Percentiles rank a stretch among this genome's conserved stretches.
Conservation (phyloP, 2,888 invertebrate species). For the Brenthis hecate region DNA sequence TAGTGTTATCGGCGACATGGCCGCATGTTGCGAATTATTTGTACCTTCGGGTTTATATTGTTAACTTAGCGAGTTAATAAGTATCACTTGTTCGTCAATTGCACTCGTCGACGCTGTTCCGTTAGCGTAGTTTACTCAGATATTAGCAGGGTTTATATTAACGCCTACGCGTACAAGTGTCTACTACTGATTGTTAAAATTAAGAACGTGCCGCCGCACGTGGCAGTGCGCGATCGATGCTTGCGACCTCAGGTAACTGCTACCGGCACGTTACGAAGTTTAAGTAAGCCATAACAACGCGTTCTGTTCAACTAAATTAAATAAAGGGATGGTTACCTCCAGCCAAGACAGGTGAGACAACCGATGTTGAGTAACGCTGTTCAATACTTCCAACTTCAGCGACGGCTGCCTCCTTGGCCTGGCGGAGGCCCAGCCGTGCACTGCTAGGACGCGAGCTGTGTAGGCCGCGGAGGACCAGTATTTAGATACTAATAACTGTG, state of each 20-base stretch:
- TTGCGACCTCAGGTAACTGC: no score
- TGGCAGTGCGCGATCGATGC: not conserved
- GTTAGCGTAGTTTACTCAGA: conserved; percentile 68
- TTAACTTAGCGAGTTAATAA: conserved; percentile 77
- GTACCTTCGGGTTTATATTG: conserved; percentile 72
- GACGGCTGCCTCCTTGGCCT: conserved; percentile 33
- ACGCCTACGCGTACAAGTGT: conserved; percentile 51
- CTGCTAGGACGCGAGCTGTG: not conserved
- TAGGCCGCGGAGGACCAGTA: conserved; percentile 53
- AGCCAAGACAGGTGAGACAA: no score
- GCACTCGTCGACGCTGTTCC: conserved; percentile 77
- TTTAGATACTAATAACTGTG: conserved; percentile 72
- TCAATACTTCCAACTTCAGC: no score
- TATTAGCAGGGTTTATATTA: conserved; percentile 57
- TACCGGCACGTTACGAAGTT: no score
- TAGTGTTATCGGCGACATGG: conserved; percentile 63
- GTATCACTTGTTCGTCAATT: conserved; percentile 82
- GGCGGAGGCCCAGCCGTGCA: not conserved
- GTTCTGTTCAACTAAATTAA: no score
- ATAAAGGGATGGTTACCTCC: no score
- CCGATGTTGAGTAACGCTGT: conserved; percentile 39
- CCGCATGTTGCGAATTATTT: conserved; percentile 64
- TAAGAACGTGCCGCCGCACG: conserved; percentile 46
- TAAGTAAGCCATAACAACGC: no score
- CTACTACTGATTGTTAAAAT: conserved; percentile 47